These are phyloP conservation scores for Platycheirus rosarum DNA, from an alignment of 2,888 invertebrate species.

Conservation along the genomic window DNA sequence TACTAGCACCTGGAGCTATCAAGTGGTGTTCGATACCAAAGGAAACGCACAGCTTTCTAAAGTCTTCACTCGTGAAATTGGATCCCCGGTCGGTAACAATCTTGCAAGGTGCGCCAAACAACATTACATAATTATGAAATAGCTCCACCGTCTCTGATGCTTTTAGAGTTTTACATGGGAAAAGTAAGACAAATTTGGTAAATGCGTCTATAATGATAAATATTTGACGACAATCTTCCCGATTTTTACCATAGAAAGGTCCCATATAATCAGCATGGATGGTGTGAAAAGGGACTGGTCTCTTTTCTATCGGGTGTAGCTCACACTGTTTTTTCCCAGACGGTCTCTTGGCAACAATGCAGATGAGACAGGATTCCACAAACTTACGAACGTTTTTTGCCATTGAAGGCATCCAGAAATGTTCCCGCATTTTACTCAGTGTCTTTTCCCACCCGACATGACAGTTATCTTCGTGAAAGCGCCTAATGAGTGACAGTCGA, in stretches of 20 bases:
- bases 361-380: conserved; percentile 33
- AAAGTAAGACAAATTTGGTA: conserved; percentile 1
- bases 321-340: conserved; percentile 32
- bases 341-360: conserved; percentile 40
- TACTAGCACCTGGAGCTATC: conserved; percentile 51
- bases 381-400: conserved; percentile 38
- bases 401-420: conserved; percentile 32
- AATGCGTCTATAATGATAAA: conserved; percentile 2
- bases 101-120: conserved; percentile 50
- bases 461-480: conserved; percentile 34
- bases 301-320: conserved; percentile 28
- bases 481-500: conserved; percentile 15
- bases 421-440: conserved; percentile 7
- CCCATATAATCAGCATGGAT: conserved; percentile 35
- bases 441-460: conserved; percentile 39
- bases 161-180: conserved; percentile 3
- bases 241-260: conserved; percentile 8
- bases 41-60: conserved; percentile 37
- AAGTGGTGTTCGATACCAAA: conserved; percentile 37
- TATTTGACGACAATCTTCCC: conserved; percentile 10
- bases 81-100: conserved; percentile 45
- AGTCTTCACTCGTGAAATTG: conserved; percentile 38
- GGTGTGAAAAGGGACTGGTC: conserved; percentile 27
- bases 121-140: conserved; percentile 28
- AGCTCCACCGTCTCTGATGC: not conserved